Conservation (phyloP, 2,888 invertebrate genomes). For the Philereme transversata region DNA sequence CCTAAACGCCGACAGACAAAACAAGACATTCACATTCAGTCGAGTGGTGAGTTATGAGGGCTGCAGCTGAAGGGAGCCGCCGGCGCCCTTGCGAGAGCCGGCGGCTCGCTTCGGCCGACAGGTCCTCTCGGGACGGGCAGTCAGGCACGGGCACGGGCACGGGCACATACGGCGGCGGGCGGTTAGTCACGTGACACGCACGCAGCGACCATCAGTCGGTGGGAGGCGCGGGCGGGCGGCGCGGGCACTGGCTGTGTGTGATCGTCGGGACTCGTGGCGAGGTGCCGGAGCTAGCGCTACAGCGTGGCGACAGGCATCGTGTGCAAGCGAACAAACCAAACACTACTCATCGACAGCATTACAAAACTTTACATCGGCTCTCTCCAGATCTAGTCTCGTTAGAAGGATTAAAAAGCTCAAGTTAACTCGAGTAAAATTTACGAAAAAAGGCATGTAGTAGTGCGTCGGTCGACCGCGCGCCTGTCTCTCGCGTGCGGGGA, state of each 20-base stretch:
- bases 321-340: slow-evolving; percentile 85
- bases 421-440: slow-evolving; percentile 81
- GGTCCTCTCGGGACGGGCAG: slow-evolving; percentile 32
- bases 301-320: slow-evolving; percentile 85
- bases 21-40: slow-evolving; percentile 84
- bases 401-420: slow-evolving; percentile 84
- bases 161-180: slow-evolving; percentile 36
- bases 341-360: slow-evolving; percentile 85
- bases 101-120: slow-evolving; percentile 42
- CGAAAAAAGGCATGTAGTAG: slow-evolving; percentile 83
- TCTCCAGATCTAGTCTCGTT: slow-evolving; percentile 83
- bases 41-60: slow-evolving; percentile 58
- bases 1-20: slow-evolving; percentile 90
- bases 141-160: slow-evolving; percentile 39
- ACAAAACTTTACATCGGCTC: slow-evolving; percentile 83
- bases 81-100: slow-evolving; percentile 43
- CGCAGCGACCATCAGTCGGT: slow-evolving; percentile 26
- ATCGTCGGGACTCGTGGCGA: slow-evolving; percentile 82
- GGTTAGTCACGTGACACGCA: slow-evolving; percentile 35
- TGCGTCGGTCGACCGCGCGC: slow-evolving; percentile 82
- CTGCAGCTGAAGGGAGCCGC: slow-evolving; percentile 57
- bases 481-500: slow-evolving; percentile 76
- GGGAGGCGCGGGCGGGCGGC: slow-evolving; percentile 49
- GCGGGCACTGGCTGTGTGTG: slow-evolving; percentile 83
- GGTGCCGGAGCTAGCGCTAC: slow-evolving; percentile 85